These are phyloP conservation scores for Pogonocherus hispidulus DNA, from an alignment of 2,888 invertebrate genomes.

Conservation along the genomic window DNA sequence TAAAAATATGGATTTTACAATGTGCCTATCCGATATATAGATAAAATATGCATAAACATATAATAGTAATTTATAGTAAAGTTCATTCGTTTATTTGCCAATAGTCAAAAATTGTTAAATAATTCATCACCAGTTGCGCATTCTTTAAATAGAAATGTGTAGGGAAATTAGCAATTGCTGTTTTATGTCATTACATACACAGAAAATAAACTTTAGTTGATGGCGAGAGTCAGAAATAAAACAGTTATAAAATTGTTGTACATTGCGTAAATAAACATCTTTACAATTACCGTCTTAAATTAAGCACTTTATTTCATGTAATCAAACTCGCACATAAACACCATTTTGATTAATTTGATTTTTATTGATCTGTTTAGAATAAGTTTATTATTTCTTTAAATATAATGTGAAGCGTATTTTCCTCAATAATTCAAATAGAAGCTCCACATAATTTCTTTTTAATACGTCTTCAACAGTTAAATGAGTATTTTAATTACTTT, in stretches of 20 bases:
- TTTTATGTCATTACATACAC: constrained; percentile 22
- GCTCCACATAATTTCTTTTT: too few relatives aligned
- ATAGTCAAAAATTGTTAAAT: too few relatives aligned
- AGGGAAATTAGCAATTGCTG: constrained; percentile 8
- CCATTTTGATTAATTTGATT: constrained; percentile 35
- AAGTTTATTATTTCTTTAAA: not conserved
- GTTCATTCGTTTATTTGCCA: too few relatives aligned
- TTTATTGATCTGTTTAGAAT: constrained; percentile 38
- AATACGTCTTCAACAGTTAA: too few relatives aligned
- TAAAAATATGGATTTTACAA: too few relatives aligned
- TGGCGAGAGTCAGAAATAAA: constrained; percentile 34
- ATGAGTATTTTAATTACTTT: too few relatives aligned
- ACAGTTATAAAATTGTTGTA: constrained; percentile 33
- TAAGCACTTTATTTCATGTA: constrained; percentile 31
- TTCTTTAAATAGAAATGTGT: constrained; percentile 4
- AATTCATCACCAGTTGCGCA: too few relatives aligned
- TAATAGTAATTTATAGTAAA: too few relatives aligned
- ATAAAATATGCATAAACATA: too few relatives aligned
- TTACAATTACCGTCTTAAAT: constrained; percentile 31
- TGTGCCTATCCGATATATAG: too few relatives aligned
- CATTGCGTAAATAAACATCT: constrained; percentile 35
- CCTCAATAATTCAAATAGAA: too few relatives aligned
- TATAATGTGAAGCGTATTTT: too few relatives aligned
- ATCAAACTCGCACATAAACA: constrained; percentile 32
- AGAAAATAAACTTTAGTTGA: constrained; percentile 36